A percentile compares a stretch with the other conserved stretches of the same genome.
Evolutionary conservation across 2,888 invertebrate genomes (phyloP).

Genomic region (Patella caerulea): DNA sequence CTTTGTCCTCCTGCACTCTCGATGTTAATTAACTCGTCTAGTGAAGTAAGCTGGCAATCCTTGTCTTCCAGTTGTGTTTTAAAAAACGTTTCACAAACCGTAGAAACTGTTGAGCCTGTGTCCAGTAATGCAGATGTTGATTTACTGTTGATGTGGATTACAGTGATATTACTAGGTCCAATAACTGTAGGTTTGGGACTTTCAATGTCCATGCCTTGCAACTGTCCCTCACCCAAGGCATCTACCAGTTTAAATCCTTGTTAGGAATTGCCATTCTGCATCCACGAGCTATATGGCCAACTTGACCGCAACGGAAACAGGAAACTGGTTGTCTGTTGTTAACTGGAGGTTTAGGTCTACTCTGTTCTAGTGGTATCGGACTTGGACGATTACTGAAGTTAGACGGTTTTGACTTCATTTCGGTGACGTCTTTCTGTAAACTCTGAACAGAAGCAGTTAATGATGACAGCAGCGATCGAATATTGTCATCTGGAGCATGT

Average conservation of each 20-base stretch:
- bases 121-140: background rate
- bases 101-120: too few species aligned
- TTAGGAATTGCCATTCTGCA: background rate
- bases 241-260: background rate
- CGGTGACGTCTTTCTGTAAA: background rate
- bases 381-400: background rate
- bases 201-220: background rate
- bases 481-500: background rate
- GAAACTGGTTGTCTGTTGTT: background rate
- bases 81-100: too few species aligned
- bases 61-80: too few species aligned
- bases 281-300: background rate
- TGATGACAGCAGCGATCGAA: background rate
- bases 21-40: background rate
- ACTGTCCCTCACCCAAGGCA: background rate
- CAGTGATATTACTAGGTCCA: background rate
- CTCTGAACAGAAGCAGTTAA: background rate
- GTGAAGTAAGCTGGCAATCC: too few species aligned
- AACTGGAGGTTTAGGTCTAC: background rate
- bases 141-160: background rate
- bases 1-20: background rate
- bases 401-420: background rate
- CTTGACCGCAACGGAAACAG: slow-evolving; percentile 3
- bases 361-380: background rate
- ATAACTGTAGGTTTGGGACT: background rate